These are phyloP conservation scores for Euura lappo DNA, from an alignment of 1,140 invertebrate genomes.

Conservation along the genomic window DNA sequence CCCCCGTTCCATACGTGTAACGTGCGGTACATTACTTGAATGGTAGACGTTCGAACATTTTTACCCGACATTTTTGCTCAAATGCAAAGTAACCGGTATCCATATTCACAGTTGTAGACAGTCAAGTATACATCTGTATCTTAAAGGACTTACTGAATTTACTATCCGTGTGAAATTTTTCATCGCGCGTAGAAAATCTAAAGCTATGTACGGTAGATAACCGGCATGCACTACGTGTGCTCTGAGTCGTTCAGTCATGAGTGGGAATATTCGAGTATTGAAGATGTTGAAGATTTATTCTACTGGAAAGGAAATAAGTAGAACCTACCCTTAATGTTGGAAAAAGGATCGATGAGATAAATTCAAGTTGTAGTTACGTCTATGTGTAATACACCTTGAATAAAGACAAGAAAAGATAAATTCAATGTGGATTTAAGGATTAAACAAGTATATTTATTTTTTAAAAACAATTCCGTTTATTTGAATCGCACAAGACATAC, in stretches of 20 bases:
- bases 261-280: background rate
- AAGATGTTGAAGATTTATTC: background rate
- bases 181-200: background rate
- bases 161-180: background rate
- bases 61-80: background rate
- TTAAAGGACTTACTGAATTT: background rate
- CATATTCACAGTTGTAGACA: background rate
- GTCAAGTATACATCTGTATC: too few species aligned
- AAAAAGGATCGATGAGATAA: background rate
- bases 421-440: background rate
- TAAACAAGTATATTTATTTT: slow-evolving; percentile 35
- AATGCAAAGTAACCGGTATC: background rate
- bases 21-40: background rate
- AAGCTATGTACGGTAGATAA: background rate
- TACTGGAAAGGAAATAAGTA: background rate
- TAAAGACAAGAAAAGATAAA: too few species aligned
- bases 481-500: slow-evolving; percentile 64
- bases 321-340: background rate
- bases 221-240: background rate
- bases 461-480: slow-evolving; percentile 63
- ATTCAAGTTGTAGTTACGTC: background rate
- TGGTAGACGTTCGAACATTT: background rate
- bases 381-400: background rate
- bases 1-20: background rate
- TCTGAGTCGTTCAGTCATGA: background rate